Evolutionary conservation across 2,797 vertebrate species (phyloP).

Genomic region (Pseudopleuronectes americanus): DNA sequence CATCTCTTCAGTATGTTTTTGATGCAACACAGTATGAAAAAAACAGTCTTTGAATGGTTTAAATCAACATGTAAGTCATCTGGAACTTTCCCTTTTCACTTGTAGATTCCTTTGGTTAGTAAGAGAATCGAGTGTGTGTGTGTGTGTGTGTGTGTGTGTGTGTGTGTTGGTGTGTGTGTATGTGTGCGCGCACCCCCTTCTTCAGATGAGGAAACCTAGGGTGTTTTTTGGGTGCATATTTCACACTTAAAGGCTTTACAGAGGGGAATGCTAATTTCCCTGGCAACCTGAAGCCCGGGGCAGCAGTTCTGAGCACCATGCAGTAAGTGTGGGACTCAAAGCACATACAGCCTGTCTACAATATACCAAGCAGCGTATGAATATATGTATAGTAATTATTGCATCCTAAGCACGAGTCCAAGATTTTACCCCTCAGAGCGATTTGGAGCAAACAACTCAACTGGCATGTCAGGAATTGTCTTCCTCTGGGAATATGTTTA

Average conservation of each 20-base stretch:
- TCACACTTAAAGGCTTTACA: slow-evolving; percentile 39
- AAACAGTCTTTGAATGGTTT: not conserved
- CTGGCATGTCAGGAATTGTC: slow-evolving; percentile 61
- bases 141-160: not conserved
- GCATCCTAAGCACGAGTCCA: slow-evolving; percentile 56
- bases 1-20: not conserved
- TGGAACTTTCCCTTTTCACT: not conserved
- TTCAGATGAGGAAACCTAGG: slow-evolving; percentile 34
- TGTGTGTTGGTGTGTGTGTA: slow-evolving; percentile 3
- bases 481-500: slow-evolving; percentile 20
- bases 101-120: not conserved
- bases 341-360: slow-evolving; percentile 24
- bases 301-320: slow-evolving; percentile 20
- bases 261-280: slow-evolving; percentile 55
- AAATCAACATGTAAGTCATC: not conserved
- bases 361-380: slow-evolving; percentile 54
- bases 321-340: slow-evolving; percentile 42
- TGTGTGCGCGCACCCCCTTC: not conserved
- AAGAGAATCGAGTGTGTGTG: not conserved
- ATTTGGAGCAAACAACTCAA: slow-evolving; percentile 58
- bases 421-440: slow-evolving; percentile 60
- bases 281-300: slow-evolving; percentile 47
- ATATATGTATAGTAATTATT: slow-evolving; percentile 68
- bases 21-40: not conserved
- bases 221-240: slow-evolving; percentile 41